Evolutionary conservation across 2,797 vertebrate genomes (phyloP).

Genomic region (Sebastolobus alascanus): DNA sequence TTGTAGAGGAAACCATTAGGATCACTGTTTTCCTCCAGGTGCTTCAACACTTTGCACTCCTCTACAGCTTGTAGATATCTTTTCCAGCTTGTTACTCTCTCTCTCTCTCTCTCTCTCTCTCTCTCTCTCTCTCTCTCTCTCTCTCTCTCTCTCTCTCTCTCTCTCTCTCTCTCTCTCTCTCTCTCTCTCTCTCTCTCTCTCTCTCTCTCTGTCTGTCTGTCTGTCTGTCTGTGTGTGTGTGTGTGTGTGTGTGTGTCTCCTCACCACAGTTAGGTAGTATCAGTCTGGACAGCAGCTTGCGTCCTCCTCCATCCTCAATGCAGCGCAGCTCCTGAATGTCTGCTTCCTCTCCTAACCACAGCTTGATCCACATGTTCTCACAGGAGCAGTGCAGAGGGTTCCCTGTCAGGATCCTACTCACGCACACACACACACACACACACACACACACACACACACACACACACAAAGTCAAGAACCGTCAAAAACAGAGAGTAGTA

Average conservation of each 20-base stretch:
- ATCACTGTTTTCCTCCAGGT: slow-evolving; percentile 43
- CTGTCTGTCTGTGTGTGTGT: neutral
- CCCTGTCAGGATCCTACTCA: slow-evolving; percentile 88
- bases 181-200: too few species aligned
- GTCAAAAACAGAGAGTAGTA: neutral
- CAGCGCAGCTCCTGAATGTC: slow-evolving; percentile 92
- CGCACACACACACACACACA: slow-evolving; percentile 48
- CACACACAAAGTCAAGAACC: slow-evolving; percentile 17
- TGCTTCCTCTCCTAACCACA: slow-evolving; percentile 89
- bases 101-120: too few species aligned
- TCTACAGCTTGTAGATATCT: slow-evolving; percentile 34
- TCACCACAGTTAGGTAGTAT: slow-evolving; percentile 93
- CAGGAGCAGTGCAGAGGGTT: slow-evolving; percentile 96
- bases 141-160: too few species aligned
- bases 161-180: too few species aligned
- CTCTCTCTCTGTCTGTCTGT: too few species aligned
- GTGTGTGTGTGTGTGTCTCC: slow-evolving; percentile 50
- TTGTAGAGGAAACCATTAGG: slow-evolving; percentile 35
- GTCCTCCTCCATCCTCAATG: slow-evolving; percentile 89
- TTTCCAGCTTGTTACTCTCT: slow-evolving; percentile 24
- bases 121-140: too few species aligned
- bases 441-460: slow-evolving; percentile 57
- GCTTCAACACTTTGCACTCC: slow-evolving; percentile 43
- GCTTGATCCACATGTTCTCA: slow-evolving; percentile 98
- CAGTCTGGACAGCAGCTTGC: slow-evolving; percentile 87